Evolutionary conservation across 2,888 invertebrate species (phyloP), one percentile per base, ranked within the genome.

Genomic region (Andrena dorsata): DNA sequence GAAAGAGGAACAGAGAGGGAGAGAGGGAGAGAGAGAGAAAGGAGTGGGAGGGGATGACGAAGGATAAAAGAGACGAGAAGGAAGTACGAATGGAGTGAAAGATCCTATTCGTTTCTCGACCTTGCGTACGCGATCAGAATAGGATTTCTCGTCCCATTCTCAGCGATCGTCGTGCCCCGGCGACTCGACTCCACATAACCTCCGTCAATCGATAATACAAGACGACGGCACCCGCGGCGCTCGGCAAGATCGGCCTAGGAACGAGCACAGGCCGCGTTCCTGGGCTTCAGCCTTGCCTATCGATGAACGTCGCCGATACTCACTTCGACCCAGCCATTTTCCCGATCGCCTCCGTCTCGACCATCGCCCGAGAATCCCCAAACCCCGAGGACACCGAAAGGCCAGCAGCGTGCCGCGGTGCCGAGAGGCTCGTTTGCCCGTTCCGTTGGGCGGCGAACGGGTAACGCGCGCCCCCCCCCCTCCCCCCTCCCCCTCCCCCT

Each of bases 191-290:
- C 81, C 83, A 88, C 89, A 80, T 88, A 88, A 88, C 87, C 87
- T 88, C 79, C 87, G 87, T 88, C 87, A 87, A 88, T 88, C 88
- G 88, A 88, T 88, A 88, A 82, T 88, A 88, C 89, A 78, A 87
- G 89, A 88, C 88, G 88, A 88, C 85, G 80, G 85, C 85, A 87
- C 83, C 76, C 83, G 87, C 87, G 87, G 80, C 88, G 85, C 88
- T 83, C 79, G 82, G 68, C 76, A 83, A 87, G 89, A 88, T 88
- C 88, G 88, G 78, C 85, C 85, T 85, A 86, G 80, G 78, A 78
- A 81, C 80, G 86, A 82, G 78, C 75, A 26, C 60, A 30, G 51
- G 70, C 61, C 77, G 75, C 79, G 72, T 73, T 77, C 84, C 75
- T 73, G 71, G 47, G 49, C 41, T 56, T 66, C 75, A 68, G 75